Conservation (phyloP, 2,888 invertebrate species). For the Tupiocoris notatus region DNA sequence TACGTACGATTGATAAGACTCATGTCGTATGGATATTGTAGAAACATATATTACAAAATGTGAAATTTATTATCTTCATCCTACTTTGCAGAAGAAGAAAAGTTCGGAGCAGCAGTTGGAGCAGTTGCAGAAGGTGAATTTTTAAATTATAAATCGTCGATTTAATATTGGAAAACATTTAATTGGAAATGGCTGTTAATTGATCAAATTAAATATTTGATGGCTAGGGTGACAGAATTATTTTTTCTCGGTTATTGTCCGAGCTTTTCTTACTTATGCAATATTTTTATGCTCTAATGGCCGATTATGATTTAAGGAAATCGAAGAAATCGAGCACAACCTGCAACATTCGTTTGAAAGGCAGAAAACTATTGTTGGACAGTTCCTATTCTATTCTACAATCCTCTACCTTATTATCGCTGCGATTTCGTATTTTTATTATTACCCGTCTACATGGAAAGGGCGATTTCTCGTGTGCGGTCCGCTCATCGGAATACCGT, state of each 20-base stretch:
- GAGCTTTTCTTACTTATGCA: neutral
- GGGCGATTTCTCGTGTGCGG: conserved; percentile 73
- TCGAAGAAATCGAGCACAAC: conserved; percentile 76
- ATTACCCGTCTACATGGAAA: conserved; percentile 71
- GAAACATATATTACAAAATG: no score
- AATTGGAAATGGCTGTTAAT: no score
- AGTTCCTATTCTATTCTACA: conserved; percentile 65
- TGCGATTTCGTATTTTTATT: conserved; percentile 69
- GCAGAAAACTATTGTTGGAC: conserved; percentile 78
- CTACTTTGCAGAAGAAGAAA: conserved; percentile 31
- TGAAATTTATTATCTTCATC: no score
- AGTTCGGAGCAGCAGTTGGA: conserved; percentile 18
- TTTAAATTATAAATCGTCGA: conserved; percentile 1
- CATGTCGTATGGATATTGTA: no score
- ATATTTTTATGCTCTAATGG: neutral
- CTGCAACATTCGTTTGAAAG: conserved; percentile 74
- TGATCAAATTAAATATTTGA: no score
- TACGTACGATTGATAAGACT: no score
- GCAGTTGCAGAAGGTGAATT: conserved; percentile 14
- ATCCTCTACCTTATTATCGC: conserved; percentile 53
- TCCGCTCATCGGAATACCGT: conserved; percentile 75
- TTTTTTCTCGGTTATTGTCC: no score
- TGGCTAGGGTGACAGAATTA: no score
- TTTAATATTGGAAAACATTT: no score
- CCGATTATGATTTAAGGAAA: conserved; percentile 63